phyloP scores from a whole-genome alignment of 2,888 invertebrate species.

The Unio pictorum region DNA sequence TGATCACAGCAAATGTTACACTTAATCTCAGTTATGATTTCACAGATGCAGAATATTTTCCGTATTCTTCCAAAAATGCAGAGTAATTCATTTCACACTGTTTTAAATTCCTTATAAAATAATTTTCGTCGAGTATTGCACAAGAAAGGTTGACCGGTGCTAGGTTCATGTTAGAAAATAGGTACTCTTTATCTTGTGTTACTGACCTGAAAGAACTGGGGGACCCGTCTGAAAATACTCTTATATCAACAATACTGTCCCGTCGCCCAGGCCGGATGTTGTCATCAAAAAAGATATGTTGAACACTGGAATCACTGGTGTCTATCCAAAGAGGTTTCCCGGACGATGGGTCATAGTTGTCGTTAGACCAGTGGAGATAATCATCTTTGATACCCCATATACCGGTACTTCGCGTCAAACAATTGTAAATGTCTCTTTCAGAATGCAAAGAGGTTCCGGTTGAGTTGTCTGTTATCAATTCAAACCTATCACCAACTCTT shows the following conservation, averaged over 20 bases:
- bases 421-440: slow-evolving; percentile 26
- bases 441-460: slow-evolving; percentile 4
- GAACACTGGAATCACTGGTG: slow-evolving; percentile 13
- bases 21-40: no score
- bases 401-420: slow-evolving; percentile 14
- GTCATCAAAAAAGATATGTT: slow-evolving; percentile 36
- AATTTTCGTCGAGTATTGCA: slow-evolving; percentile 29
- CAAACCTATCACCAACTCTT: slow-evolving; percentile 6
- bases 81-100: slow-evolving; percentile 26
- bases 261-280: slow-evolving; percentile 29
- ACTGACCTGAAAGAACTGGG: slow-evolving; percentile 16
- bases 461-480: neutral
- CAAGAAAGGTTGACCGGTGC: slow-evolving; percentile 29
- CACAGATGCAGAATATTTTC: no score
- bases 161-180: slow-evolving; percentile 25
- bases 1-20: no score
- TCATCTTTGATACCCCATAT: slow-evolving; percentile 26
- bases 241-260: slow-evolving; percentile 32
- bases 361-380: slow-evolving; percentile 18
- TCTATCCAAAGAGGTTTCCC: slow-evolving; percentile 36
- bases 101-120: slow-evolving; percentile 25
- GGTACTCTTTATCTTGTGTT: slow-evolving; percentile 18
- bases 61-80: no score
- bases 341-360: slow-evolving; percentile 22
- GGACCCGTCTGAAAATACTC: slow-evolving; percentile 5